These are phyloP conservation scores for Gnathonemus longibarbis DNA, from an alignment of 2,113 vertebrate genomes.

Conservation along the genomic window DNA sequence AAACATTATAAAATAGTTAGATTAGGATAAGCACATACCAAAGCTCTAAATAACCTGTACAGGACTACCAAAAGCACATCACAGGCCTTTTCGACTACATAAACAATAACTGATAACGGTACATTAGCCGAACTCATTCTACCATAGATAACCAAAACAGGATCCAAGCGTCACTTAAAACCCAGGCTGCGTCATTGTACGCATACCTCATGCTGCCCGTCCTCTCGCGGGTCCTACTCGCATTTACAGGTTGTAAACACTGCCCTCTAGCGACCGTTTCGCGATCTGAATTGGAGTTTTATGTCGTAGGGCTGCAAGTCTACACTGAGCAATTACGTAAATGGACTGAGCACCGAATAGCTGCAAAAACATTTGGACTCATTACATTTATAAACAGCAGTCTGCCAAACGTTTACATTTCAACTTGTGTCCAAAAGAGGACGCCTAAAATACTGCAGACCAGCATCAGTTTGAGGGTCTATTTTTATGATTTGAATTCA, in stretches of 20 bases:
- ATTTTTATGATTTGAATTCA: neutral
- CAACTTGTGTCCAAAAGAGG: neutral
- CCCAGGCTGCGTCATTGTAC: neutral
- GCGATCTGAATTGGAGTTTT: neutral
- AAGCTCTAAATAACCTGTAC: neutral
- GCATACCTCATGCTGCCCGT: neutral
- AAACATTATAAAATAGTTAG: neutral
- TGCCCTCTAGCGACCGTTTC: conserved; percentile 52
- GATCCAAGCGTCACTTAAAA: neutral
- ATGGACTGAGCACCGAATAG: neutral
- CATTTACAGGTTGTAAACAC: conserved; percentile 39
- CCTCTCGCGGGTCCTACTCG: neutral
- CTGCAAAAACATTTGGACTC: neutral
- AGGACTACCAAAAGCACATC: neutral
- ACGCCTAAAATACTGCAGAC: neutral
- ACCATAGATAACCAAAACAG: neutral
- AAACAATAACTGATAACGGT: neutral
- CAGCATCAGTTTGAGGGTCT: neutral
- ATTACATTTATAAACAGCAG: neutral
- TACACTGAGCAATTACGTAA: neutral
- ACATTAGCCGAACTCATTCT: neutral
- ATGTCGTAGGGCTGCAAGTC: neutral
- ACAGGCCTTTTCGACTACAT: neutral
- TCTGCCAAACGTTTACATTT: neutral
- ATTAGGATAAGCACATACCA: neutral